These are phyloP conservation scores for Lasioglossum vierecki DNA, from an alignment of 2,888 invertebrate genomes.

Conservation along the genomic window DNA sequence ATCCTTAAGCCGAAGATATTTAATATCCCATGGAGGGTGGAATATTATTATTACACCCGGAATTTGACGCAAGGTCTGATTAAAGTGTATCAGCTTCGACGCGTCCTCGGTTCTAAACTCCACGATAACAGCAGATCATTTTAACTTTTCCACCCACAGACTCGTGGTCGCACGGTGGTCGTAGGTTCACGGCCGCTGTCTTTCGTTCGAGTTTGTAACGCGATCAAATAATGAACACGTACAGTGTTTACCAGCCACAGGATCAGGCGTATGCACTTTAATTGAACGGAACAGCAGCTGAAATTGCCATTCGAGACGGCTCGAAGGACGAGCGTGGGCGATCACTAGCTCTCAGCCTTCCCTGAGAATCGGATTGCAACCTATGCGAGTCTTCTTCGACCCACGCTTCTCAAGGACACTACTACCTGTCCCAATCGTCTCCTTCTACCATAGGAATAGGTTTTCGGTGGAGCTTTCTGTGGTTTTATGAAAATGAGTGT, in stretches of 20 bases:
- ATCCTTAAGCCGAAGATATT: background rate
- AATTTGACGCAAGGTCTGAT: background rate
- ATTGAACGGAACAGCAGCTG: slow-evolving; percentile 29
- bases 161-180: background rate
- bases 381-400: background rate
- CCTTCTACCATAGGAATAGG: background rate
- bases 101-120: background rate
- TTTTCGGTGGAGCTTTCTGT: background rate
- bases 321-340: slow-evolving; percentile 28
- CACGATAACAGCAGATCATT: background rate
- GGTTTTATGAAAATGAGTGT: too few species aligned
- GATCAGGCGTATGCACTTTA: slow-evolving; percentile 17
- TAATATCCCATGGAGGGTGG: background rate
- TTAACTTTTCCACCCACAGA: background rate
- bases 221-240: slow-evolving; percentile 50
- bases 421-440: background rate
- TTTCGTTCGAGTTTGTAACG: slow-evolving; percentile 38
- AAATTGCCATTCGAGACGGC: slow-evolving; percentile 22
- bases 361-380: background rate
- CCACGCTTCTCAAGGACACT: background rate
- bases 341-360: background rate
- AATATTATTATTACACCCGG: background rate
- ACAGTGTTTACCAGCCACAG: slow-evolving; percentile 1
- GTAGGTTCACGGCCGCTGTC: slow-evolving; percentile 13
- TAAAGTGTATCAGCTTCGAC: background rate